These are phyloP conservation scores for Thyatira batis DNA, from an alignment of 2,888 invertebrate species.

Conservation along the genomic window DNA sequence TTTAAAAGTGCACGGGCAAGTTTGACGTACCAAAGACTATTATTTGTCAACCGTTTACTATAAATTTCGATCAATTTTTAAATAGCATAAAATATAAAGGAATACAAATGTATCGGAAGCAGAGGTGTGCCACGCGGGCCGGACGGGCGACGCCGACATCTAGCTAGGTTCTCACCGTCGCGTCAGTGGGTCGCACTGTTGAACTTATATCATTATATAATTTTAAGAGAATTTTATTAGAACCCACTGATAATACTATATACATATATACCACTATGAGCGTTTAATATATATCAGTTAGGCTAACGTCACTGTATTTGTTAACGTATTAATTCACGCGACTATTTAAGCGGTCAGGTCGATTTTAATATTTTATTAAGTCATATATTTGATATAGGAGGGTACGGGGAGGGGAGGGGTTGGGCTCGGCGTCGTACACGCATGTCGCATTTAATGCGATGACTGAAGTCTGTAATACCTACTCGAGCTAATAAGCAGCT, in stretches of 20 bases:
- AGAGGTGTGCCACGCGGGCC: conserved; percentile 22
- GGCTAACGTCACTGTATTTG: conserved; percentile 36
- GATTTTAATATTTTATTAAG: conserved; percentile 41
- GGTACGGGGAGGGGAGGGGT: conserved; percentile 25
- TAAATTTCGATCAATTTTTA: neutral
- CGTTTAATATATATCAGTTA: conserved; percentile 46
- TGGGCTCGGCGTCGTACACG: conserved; percentile 4
- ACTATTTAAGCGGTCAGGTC: conserved; percentile 29
- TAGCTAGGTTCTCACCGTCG: conserved; percentile 29
- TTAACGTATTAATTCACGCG: conserved; percentile 34
- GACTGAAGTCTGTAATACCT: conserved; percentile 6
- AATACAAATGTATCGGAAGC: neutral
- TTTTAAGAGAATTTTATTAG: conserved; percentile 50
- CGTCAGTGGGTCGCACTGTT: conserved; percentile 33
- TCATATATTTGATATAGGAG: conserved; percentile 33
- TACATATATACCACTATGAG: conserved; percentile 34
- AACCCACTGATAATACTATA: conserved; percentile 38
- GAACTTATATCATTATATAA: conserved; percentile 47
- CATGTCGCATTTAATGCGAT: conserved; percentile 7
- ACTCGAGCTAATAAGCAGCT: no score
- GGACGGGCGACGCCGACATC: conserved; percentile 14
- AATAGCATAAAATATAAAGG: neutral
- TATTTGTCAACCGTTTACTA: conserved; percentile 17
- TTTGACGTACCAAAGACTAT: conserved; percentile 25
- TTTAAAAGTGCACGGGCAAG: neutral